Conservation (phyloP, 2,888 invertebrate genomes). For the Drosophila meridionalis region DNA sequence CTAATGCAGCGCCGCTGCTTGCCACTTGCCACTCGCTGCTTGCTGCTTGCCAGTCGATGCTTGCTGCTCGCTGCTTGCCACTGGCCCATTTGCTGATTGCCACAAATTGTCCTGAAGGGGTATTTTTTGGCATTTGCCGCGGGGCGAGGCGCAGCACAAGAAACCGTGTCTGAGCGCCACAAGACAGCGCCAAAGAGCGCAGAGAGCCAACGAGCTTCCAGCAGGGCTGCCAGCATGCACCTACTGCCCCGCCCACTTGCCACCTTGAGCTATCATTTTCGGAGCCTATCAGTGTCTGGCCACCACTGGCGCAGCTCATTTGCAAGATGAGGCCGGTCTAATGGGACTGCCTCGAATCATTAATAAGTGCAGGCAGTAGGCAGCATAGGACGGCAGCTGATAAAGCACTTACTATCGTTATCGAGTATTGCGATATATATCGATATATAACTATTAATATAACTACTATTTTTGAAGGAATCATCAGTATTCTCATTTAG, state of each 20-base stretch:
- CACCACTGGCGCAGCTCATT: slow-evolving; percentile 28
- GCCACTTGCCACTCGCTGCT: slow-evolving; percentile 26
- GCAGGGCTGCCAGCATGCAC: background rate
- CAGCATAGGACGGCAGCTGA: background rate
- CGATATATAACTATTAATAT: background rate
- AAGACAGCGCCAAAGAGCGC: slow-evolving; percentile 47
- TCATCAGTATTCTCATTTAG: background rate
- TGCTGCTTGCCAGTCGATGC: slow-evolving; percentile 19
- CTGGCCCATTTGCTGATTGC: slow-evolving; percentile 75
- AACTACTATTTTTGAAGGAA: too few relatives aligned
- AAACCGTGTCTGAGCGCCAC: slow-evolving; percentile 37
- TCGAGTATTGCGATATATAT: background rate
- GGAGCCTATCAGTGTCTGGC: slow-evolving; percentile 31
- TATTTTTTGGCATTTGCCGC: slow-evolving; percentile 42
- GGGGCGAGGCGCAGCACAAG: background rate
- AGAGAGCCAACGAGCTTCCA: slow-evolving; percentile 5
- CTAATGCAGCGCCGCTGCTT: slow-evolving; percentile 62
- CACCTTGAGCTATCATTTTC: background rate
- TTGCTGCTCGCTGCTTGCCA: slow-evolving; percentile 20
- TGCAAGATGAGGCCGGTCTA: slow-evolving; percentile 16
- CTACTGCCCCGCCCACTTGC: background rate
- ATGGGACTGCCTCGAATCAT: slow-evolving; percentile 15
- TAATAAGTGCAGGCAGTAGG: background rate
- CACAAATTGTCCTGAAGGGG: slow-evolving; percentile 74
- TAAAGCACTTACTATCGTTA: background rate